Percentiles rank a stretch among this genome's conserved stretches.
Conservation (phyloP, 2,113 vertebrate genomes). For the Columba janthina region DNA sequence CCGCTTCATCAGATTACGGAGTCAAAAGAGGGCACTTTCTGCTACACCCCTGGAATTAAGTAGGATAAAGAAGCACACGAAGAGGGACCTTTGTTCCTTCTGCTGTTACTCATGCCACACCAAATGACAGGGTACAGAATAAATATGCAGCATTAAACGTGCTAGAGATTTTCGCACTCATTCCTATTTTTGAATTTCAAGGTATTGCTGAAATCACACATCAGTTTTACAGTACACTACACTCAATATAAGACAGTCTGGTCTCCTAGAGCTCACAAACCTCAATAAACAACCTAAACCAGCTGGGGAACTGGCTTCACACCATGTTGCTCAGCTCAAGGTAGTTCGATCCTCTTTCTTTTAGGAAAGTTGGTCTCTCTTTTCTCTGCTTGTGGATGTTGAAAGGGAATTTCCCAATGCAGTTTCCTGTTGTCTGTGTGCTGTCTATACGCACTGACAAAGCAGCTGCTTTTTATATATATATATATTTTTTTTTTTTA, state of each 20-base stretch:
- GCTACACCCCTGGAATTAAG: background rate
- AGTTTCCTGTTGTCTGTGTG: background rate
- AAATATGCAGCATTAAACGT: background rate
- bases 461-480: background rate
- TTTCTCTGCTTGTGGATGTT: background rate
- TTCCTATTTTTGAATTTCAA: background rate
- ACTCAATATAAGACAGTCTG: background rate
- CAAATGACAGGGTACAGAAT: background rate
- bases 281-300: background rate
- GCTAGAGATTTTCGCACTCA: background rate
- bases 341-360: background rate
- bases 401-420: background rate
- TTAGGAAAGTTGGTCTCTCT: background rate
- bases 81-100: background rate
- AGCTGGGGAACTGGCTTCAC: background rate
- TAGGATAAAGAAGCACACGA: background rate
- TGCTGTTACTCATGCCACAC: background rate
- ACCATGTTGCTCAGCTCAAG: background rate
- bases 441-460: background rate
- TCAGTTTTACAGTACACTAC: background rate
- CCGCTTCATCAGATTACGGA: background rate
- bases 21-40: background rate
- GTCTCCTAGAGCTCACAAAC: background rate
- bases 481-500: no score
- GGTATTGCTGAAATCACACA: background rate